Percentiles rank a stretch among this genome's conserved stretches.
Conservation (phyloP, 2,888 invertebrate genomes). For the Torymus aiolomorphi region DNA sequence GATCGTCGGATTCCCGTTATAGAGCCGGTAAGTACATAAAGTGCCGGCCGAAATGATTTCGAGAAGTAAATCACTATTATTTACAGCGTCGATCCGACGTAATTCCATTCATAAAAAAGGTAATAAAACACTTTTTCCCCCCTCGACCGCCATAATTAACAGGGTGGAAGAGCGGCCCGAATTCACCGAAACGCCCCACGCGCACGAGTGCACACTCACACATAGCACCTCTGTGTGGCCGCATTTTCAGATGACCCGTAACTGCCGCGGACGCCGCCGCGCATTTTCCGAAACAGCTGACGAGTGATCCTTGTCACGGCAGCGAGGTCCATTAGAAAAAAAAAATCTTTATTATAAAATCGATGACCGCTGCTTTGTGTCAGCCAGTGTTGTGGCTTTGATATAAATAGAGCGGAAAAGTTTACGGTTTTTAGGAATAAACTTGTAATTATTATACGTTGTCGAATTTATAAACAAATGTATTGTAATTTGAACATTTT, state of each 20-base stretch:
- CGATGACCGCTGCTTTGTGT: too few species aligned
- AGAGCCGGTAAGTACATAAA: constrained; percentile 45
- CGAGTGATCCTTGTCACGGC: constrained; percentile 37
- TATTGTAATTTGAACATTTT: too few species aligned
- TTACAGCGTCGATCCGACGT: constrained; percentile 55
- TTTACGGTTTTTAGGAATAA: neutral
- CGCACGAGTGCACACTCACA: neutral
- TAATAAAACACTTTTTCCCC: constrained; percentile 56
- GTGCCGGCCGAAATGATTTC: constrained; percentile 52
- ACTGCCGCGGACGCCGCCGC: constrained; percentile 25
- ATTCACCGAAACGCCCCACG: constrained; percentile 54
- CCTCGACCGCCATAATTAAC: constrained; percentile 55
- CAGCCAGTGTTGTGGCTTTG: neutral
- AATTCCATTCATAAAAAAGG: constrained; percentile 57
- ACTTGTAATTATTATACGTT: too few species aligned
- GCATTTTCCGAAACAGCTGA: constrained; percentile 50
- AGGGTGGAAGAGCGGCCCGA: constrained; percentile 51
- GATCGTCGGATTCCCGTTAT: constrained; percentile 37
- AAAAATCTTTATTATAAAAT: neutral
- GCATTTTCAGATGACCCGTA: constrained; percentile 46
- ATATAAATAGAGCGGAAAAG: neutral
- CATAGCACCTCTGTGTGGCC: constrained; percentile 1
- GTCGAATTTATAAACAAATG: too few species aligned
- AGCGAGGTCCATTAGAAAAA: neutral
- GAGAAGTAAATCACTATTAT: constrained; percentile 58